Percentiles rank a stretch among this genome's conserved stretches.
phyloP scores from a whole-genome alignment of 2,113 vertebrate species.

The Diadophis punctatus region DNA sequence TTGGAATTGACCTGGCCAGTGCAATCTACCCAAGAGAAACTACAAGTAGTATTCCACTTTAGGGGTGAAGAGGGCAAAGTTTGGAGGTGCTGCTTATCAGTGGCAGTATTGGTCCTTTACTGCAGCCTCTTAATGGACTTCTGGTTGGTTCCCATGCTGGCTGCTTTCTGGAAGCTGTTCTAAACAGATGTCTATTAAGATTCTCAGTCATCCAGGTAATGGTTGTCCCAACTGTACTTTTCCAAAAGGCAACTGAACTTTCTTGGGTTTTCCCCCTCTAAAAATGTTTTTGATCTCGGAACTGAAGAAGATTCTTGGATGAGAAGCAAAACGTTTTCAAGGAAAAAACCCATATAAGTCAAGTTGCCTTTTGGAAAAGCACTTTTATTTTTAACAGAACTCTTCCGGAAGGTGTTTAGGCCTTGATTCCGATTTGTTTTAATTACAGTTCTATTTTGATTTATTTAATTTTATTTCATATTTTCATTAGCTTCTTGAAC shows the following conservation, averaged over 20 bases:
- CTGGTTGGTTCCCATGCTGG: background rate
- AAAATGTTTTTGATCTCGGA: too few species aligned
- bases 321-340: too few species aligned
- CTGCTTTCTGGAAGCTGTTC: background rate
- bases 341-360: too few species aligned
- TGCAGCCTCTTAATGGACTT: background rate
- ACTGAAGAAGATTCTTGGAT: too few species aligned
- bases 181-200: background rate
- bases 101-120: background rate
- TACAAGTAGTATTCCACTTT: background rate
- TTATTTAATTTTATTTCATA: background rate
- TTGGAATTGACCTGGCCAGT: background rate
- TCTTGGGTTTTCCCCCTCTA: too few species aligned
- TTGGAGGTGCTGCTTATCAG: background rate
- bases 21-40: background rate
- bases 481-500: background rate
- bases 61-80: background rate
- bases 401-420: background rate
- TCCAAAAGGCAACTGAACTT: too few species aligned
- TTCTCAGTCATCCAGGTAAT: too few species aligned
- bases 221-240: too few species aligned
- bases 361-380: background rate
- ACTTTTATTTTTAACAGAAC: background rate
- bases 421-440: background rate
- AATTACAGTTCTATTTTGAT: background rate